Evolutionary conservation across 1,140 invertebrate genomes (phyloP).

Genomic region (Penaeus chinensis): DNA sequence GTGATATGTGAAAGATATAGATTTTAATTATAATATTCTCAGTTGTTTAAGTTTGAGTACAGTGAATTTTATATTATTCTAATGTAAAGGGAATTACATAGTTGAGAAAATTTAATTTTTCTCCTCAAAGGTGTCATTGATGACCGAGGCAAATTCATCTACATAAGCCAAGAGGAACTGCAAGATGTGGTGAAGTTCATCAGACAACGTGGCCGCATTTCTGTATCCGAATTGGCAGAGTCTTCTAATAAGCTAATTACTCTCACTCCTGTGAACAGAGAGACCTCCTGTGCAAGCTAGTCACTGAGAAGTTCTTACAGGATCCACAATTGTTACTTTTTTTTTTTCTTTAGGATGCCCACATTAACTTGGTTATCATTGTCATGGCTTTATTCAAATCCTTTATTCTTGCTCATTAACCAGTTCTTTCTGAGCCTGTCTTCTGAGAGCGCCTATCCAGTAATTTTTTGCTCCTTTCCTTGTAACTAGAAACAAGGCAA

Average conservation of each 20-base stretch:
- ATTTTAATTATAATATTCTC: neutral
- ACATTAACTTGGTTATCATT: neutral
- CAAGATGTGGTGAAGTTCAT: conserved; percentile 96
- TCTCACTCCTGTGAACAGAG: conserved; percentile 70
- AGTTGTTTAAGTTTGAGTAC: neutral
- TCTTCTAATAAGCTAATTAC: conserved; percentile 94
- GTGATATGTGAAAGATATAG: neutral
- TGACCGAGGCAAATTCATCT: conserved; percentile 99
- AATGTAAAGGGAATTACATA: neutral
- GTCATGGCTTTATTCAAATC: neutral
- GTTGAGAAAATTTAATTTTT: neutral
- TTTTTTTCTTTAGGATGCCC: neutral
- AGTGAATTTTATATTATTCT: neutral
- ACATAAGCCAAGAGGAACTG: conserved; percentile 92
- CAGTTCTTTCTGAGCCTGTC: neutral
- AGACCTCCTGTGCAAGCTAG: conserved; percentile 11
- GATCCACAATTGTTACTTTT: neutral
- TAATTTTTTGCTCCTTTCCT: neutral
- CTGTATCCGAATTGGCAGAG: conserved; percentile 92
- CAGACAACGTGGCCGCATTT: conserved; percentile 92
- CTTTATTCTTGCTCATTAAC: neutral
- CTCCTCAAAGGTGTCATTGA: conserved; percentile 89
- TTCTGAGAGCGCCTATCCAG: neutral
- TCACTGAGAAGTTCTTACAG: neutral
- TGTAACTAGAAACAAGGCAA: no score